phyloP scores from a whole-genome alignment of 1,140 invertebrate genomes.

The Brachionus sp. region DNA sequence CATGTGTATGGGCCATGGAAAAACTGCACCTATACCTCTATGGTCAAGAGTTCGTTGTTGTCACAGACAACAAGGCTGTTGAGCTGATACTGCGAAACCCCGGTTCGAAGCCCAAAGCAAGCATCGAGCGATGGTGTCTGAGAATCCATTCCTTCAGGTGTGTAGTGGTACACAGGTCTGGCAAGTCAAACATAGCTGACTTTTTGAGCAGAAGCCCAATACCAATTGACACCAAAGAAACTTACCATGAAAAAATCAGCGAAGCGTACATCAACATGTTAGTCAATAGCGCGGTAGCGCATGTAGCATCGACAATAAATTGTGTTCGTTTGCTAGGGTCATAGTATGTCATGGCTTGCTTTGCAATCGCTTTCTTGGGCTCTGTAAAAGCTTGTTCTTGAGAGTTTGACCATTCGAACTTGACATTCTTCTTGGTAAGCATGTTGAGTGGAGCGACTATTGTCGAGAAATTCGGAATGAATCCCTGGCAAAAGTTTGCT shows the following conservation, averaged over 20 bases:
- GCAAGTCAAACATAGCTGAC: slow-evolving; percentile 49
- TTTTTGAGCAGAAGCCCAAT: neutral
- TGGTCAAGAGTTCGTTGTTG: neutral
- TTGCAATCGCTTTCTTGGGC: slow-evolving; percentile 46
- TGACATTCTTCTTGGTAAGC: slow-evolving; percentile 47
- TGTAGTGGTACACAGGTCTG: slow-evolving; percentile 60
- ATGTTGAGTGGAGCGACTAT: slow-evolving; percentile 48
- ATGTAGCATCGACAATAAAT: neutral
- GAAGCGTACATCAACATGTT: slow-evolving; percentile 45
- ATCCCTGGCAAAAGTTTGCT: slow-evolving; percentile 42
- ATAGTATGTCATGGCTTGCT: neutral
- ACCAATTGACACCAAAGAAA: neutral
- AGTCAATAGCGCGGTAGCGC: slow-evolving; percentile 47
- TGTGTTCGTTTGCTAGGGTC: neutral
- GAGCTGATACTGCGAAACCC: neutral
- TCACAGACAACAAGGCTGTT: neutral
- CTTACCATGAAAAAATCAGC: slow-evolving; percentile 46
- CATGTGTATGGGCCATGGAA: neutral
- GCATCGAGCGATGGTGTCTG: neutral
- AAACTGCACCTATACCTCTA: neutral
- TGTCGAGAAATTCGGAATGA: slow-evolving; percentile 48
- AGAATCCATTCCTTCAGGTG: slow-evolving; percentile 41
- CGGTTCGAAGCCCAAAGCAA: neutral
- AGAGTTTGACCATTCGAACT: slow-evolving; percentile 47
- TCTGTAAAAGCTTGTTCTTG: slow-evolving; percentile 47